Percentiles rank a stretch among this genome's conserved stretches.
phyloP scores from a whole-genome alignment of 2,113 vertebrate species.

The Toxotes chatareus region DNA sequence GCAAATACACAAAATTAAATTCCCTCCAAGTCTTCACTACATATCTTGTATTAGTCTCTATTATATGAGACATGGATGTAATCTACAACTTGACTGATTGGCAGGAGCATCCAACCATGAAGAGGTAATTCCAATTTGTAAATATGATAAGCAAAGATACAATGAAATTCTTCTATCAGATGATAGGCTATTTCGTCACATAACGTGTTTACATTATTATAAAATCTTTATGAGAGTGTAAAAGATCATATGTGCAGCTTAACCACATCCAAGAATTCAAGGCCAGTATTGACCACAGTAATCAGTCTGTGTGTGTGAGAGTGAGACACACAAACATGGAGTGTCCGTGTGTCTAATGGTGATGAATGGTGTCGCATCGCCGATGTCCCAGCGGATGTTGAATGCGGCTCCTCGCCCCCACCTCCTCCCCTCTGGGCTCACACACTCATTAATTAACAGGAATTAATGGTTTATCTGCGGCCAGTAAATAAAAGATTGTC shows the following conservation, averaged over 20 bases:
- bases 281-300: not conserved
- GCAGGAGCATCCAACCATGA: not conserved
- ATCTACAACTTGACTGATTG: not conserved
- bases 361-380: conserved; percentile 74
- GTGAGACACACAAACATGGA: conserved; percentile 10
- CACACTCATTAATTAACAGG: conserved; percentile 82
- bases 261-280: not conserved
- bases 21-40: no score
- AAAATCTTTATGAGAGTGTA: not conserved
- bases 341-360: conserved; percentile 75
- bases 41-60: no score
- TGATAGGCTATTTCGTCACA: not conserved
- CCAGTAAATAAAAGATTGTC: conserved; percentile 83
- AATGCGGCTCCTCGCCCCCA: conserved; percentile 49
- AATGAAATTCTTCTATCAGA: not conserved
- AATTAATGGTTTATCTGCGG: conserved; percentile 83
- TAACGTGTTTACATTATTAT: not conserved
- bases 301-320: not conserved
- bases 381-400: conserved; percentile 69
- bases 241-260: not conserved
- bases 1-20: no score
- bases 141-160: not conserved
- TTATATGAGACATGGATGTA: no score
- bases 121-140: not conserved
- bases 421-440: conserved; percentile 68